A percentile compares a stretch with the other conserved stretches of the same genome.
phyloP scores from a whole-genome alignment of 2,797 vertebrate genomes.

The Cottoperca gobio region DNA sequence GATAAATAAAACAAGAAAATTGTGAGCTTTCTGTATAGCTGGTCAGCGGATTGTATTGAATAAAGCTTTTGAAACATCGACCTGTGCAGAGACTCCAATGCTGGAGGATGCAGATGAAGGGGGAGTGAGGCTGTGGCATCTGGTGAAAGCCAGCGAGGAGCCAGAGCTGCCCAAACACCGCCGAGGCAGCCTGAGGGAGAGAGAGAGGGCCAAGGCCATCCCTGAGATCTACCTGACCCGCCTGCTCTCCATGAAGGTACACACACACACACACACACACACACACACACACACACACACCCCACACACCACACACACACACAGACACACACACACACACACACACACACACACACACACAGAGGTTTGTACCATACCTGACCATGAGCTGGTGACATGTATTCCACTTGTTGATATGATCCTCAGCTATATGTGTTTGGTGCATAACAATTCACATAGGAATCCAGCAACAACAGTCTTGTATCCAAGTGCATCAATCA shows the following conservation, averaged over 20 bases:
- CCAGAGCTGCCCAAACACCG: slow-evolving; percentile 95
- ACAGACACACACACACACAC: too few relatives aligned
- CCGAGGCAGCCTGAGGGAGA: slow-evolving; percentile 92
- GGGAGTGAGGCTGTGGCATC: slow-evolving; percentile 94
- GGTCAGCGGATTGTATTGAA: neutral
- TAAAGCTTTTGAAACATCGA: neutral
- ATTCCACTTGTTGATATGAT: too few relatives aligned
- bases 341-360: neutral
- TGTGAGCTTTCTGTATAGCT: neutral
- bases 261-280: slow-evolving; percentile 15
- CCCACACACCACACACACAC: neutral
- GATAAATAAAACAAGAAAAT: neutral
- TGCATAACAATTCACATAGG: neutral
- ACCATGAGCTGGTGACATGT: neutral
- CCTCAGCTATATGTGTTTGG: neutral
- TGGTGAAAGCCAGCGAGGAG: slow-evolving; percentile 97
- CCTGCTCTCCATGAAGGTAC: slow-evolving; percentile 97
- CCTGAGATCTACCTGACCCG: slow-evolving; percentile 98
- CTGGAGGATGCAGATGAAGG: slow-evolving; percentile 98
- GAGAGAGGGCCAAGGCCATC: slow-evolving; percentile 96
- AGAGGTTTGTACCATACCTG: neutral
- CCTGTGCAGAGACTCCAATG: slow-evolving; percentile 93
- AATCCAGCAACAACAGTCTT: neutral
- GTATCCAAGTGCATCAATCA: neutral
- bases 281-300: slow-evolving; percentile 1